Evolutionary conservation across 2,113 vertebrate species (phyloP).

Genomic region (Pelobates fuscus): DNA sequence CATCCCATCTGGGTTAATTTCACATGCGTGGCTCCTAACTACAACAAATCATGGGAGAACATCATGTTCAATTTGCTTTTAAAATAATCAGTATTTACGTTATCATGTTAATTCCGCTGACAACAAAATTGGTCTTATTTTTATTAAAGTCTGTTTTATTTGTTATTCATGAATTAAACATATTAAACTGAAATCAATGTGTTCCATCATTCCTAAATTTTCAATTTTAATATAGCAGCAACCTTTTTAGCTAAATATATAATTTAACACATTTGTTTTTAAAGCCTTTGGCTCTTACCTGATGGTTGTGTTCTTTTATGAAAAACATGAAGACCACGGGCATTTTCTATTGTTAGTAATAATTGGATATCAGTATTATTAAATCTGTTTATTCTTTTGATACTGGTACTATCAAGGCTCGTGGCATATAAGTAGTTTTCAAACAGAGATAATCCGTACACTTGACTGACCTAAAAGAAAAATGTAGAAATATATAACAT

Average conservation of each 20-base stretch:
- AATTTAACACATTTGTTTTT: too few species aligned
- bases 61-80: constrained; percentile 52
- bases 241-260: too few species aligned
- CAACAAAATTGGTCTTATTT: constrained; percentile 13
- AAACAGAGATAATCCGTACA: constrained; percentile 87
- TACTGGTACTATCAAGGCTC: constrained; percentile 72
- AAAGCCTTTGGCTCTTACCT: constrained; percentile 70
- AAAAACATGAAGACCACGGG: constrained; percentile 78
- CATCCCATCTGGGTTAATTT: constrained; percentile 77
- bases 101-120: constrained; percentile 38
- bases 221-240: too few species aligned
- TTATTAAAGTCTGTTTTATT: constrained; percentile 18
- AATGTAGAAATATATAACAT: not conserved
- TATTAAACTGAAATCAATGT: not conserved
- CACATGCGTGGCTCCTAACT: constrained; percentile 92
- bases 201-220: too few species aligned
- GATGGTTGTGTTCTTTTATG: constrained; percentile 87
- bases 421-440: constrained; percentile 91
- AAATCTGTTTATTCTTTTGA: constrained; percentile 88
- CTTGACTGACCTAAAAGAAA: constrained; percentile 78
- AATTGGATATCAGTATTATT: constrained; percentile 78
- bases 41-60: constrained; percentile 54
- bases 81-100: constrained; percentile 39
- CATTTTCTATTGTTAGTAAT: constrained; percentile 74
- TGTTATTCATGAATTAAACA: constrained; percentile 43